A percentile compares a stretch with the other conserved stretches of the same genome.
These are phyloP conservation scores for Dynastes maya DNA, from an alignment of 2,888 invertebrate genomes.

Conservation along the genomic window DNA sequence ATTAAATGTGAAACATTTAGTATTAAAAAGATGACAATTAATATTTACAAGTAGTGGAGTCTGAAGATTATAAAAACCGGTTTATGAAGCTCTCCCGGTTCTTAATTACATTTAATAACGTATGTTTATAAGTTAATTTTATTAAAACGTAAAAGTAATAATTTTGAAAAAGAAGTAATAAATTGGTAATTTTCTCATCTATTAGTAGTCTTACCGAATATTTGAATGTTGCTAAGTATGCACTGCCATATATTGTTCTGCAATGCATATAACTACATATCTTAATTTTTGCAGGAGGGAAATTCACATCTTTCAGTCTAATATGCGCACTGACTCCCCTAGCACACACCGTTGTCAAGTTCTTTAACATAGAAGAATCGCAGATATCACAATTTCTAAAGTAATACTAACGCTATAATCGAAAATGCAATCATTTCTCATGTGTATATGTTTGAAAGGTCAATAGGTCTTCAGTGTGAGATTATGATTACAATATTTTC, in stretches of 20 bases:
- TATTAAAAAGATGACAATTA: too few species aligned
- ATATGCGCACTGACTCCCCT: background rate
- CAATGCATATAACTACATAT: background rate
- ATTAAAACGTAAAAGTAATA: background rate
- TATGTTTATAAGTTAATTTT: background rate
- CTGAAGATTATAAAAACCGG: too few species aligned
- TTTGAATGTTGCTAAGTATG: background rate
- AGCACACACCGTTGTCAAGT: background rate
- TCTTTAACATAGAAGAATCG: slow-evolving; percentile 15
- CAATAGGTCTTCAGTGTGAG: slow-evolving; percentile 17
- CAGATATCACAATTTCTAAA: slow-evolving; percentile 1
- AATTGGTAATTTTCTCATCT: background rate
- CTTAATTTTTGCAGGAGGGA: background rate
- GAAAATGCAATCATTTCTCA: background rate
- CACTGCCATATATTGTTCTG: background rate
- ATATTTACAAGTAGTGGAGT: too few species aligned
- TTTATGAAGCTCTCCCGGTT: too few species aligned
- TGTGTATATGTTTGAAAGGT: slow-evolving; percentile 9
- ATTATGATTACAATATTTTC: background rate
- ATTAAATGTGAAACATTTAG: too few species aligned
- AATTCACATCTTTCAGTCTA: background rate
- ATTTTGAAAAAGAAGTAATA: background rate
- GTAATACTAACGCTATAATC: slow-evolving; percentile 5
- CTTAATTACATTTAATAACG: too few species aligned
- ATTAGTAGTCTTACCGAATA: background rate